A percentile compares a stretch with the other conserved stretches of the same genome.
Evolutionary conservation across 2,113 vertebrate species (phyloP).

Genomic region (Melanerpes formicivorus): DNA sequence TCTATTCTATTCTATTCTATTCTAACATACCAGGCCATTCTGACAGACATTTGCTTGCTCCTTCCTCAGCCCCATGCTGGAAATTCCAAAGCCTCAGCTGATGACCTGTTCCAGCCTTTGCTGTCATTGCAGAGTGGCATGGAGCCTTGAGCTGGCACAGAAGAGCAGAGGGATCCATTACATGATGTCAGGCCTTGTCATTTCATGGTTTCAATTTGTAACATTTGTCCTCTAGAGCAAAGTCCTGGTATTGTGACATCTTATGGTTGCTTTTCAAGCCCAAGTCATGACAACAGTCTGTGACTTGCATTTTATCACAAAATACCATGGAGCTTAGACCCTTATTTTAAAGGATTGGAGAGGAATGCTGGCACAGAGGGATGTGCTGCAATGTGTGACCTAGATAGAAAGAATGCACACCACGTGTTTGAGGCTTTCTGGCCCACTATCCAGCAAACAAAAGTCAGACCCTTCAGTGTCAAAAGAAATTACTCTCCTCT

Average conservation of each 20-base stretch:
- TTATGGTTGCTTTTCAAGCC: not conserved
- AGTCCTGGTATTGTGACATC: not conserved
- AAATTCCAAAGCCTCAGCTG: not conserved
- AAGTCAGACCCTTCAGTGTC: not conserved
- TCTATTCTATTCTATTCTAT: too few species aligned
- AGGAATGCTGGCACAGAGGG: not conserved
- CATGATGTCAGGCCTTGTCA: slow-evolving; percentile 6
- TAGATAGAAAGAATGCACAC: not conserved
- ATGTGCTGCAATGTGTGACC: not conserved
- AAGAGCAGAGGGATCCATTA: not conserved
- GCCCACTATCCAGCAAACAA: not conserved
- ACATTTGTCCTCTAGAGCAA: slow-evolving; percentile 18
- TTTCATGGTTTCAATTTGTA: slow-evolving; percentile 27
- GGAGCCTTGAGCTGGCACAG: not conserved
- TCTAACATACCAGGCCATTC: not conserved
- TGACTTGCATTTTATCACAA: not conserved
- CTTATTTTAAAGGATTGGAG: not conserved
- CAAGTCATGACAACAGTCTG: not conserved
- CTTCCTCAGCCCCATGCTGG: not conserved
- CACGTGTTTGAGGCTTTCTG: not conserved
- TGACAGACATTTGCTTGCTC: not conserved
- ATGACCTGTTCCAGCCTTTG: slow-evolving; percentile 13
- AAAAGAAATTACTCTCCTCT: not conserved
- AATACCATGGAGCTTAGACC: not conserved
- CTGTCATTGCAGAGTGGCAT: not conserved